Conservation (phyloP, 37 sponge, comb jelly and placozoan genomes). For the Eunapius fragilis region DNA sequence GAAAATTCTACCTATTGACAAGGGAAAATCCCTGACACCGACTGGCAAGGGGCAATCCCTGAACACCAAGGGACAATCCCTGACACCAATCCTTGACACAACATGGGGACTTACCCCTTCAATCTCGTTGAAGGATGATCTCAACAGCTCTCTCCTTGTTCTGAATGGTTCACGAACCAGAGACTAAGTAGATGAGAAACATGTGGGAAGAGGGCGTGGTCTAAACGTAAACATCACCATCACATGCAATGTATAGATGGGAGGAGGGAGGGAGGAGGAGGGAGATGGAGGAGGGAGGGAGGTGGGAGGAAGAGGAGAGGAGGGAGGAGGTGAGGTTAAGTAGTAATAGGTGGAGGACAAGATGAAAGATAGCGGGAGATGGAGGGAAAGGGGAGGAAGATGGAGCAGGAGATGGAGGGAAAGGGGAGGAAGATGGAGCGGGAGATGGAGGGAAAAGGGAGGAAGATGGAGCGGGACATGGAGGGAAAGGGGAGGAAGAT, state of each 20-base stretch:
- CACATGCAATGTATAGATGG: not conserved
- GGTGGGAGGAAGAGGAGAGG: not conserved
- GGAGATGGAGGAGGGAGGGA: not conserved
- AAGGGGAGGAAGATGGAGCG: not conserved
- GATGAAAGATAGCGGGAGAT: not conserved
- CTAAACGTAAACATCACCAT: not conserved
- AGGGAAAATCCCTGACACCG: not conserved
- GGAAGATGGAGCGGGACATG: not conserved
- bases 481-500: not conserved
- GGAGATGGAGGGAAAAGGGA: not conserved
- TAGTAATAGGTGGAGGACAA: not conserved
- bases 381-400: not conserved
- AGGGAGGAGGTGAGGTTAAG: too few relatives aligned
- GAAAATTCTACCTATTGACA: too few relatives aligned
- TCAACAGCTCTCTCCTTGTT: slow-evolving; percentile 75
- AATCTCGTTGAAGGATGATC: slow-evolving; percentile 82
- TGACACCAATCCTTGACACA: not conserved
- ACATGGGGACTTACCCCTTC: slow-evolving; percentile 80
- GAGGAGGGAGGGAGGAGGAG: not conserved
- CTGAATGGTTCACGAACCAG: slow-evolving; percentile 87
- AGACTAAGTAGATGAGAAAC: slow-evolving; percentile 32
- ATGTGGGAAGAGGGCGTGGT: not conserved
- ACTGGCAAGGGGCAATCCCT: too few relatives aligned
- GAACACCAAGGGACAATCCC: not conserved
- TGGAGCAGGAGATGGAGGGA: not conserved